Percentiles rank a stretch among this genome's conserved stretches.
Conservation (phyloP, 1,140 invertebrate species). For the Ostrea denselamellosa region DNA sequence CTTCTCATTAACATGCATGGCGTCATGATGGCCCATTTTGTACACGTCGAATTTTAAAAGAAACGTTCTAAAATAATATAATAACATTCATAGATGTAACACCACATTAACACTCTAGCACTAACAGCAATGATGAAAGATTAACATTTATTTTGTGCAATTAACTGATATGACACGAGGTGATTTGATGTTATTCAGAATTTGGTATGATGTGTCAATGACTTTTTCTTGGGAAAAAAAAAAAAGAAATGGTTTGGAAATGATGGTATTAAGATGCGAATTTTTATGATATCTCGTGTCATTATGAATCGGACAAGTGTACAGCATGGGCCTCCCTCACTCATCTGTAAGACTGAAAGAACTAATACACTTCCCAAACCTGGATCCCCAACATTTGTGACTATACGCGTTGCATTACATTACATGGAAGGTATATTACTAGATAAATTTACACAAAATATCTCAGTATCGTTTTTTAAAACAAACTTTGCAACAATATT, state of each 20-base stretch:
- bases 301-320: not conserved
- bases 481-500: not conserved
- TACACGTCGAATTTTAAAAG: not conserved
- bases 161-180: not conserved
- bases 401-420: not conserved
- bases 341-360: not conserved
- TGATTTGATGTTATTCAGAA: not conserved
- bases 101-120: not conserved
- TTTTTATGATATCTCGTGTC: not conserved
- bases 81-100: not conserved
- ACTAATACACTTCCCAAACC: not conserved
- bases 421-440: not conserved
- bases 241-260: too few relatives aligned
- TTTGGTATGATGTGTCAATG: too few relatives aligned
- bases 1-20: not conserved
- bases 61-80: not conserved
- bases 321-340: not conserved
- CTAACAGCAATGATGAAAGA: not conserved
- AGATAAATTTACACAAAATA: not conserved
- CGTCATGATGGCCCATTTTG: not conserved
- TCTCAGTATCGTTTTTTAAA: not conserved
- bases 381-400: not conserved
- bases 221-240: too few relatives aligned
- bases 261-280: too few relatives aligned
- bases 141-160: not conserved